Conservation (phyloP, 1,140 invertebrate species). For the Bactericera cockerelli region DNA sequence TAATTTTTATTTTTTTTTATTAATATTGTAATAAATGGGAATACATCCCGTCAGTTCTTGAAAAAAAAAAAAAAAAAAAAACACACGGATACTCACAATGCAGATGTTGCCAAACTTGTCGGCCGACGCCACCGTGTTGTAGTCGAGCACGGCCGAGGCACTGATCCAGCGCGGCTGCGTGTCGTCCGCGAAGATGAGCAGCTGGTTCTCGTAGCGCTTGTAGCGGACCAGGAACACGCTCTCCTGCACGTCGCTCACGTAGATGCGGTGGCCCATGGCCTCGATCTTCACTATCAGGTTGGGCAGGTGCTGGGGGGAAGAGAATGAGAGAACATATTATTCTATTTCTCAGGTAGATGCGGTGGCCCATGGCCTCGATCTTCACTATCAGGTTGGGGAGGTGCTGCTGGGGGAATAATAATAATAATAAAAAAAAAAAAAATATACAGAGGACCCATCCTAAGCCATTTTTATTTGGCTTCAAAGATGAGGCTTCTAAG, state of each 20-base stretch:
- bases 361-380: too few relatives aligned
- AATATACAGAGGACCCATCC: too few relatives aligned
- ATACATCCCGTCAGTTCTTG: too few relatives aligned
- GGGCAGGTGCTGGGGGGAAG: conserved; percentile 63
- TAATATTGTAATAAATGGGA: too few relatives aligned
- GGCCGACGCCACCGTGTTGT: conserved; percentile 86
- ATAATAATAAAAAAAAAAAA: too few relatives aligned
- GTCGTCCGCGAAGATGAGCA: conserved; percentile 97
- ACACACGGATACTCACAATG: conserved; percentile 42
- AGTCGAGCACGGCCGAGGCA: conserved; percentile 82
- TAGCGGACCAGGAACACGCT: conserved; percentile 94
- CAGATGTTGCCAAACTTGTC: conserved; percentile 99
- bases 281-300: conserved; percentile 88
- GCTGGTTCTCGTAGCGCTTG: conserved; percentile 87
- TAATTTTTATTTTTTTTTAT: too few relatives aligned
- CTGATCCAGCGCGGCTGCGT: conserved; percentile 94
- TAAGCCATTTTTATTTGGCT: too few relatives aligned
- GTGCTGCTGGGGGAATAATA: too few relatives aligned
- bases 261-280: conserved; percentile 82
- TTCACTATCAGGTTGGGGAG: too few relatives aligned
- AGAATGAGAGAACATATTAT: conserved; percentile 9
- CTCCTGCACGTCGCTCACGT: conserved; percentile 92
- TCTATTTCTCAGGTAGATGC: too few relatives aligned
- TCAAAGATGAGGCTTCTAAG: too few relatives aligned
- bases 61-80: too few relatives aligned